phyloP scores from a whole-genome alignment of 2,113 vertebrate genomes.

The Crotalus horridus region DNA sequence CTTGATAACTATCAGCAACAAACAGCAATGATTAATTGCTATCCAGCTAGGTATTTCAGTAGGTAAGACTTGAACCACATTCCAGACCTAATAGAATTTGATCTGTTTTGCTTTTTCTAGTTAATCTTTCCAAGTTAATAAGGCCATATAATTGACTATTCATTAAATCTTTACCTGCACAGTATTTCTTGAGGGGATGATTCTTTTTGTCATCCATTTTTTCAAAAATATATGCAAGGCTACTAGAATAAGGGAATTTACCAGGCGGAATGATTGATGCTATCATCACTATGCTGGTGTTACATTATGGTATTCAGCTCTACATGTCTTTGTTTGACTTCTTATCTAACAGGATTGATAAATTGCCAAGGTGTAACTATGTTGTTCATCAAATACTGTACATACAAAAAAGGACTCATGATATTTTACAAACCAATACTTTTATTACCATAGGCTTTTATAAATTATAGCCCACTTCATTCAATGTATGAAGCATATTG shows the following conservation, averaged over 20 bases:
- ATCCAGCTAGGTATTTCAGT: not conserved
- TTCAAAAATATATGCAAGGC: slow-evolving; percentile 1
- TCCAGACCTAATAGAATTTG: not conserved
- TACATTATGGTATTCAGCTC: not conserved
- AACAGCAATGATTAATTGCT: not conserved
- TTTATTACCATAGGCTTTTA: not conserved
- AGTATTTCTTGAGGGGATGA: not conserved
- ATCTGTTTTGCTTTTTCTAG: not conserved
- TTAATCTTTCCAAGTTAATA: not conserved
- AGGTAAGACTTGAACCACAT: not conserved
- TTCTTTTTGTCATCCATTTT: slow-evolving; percentile 3
- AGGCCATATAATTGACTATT: not conserved
- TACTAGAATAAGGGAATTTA: not conserved
- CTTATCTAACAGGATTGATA: not conserved
- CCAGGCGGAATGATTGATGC: not conserved
- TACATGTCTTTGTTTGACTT: not conserved
- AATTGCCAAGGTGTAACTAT: not conserved
- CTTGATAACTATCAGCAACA: not conserved
- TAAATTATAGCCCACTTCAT: not conserved
- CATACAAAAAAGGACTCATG: not conserved
- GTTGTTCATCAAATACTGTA: not conserved
- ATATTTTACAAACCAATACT: not conserved
- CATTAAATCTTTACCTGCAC: not conserved
- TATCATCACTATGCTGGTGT: slow-evolving; percentile 6
- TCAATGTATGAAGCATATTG: not conserved